These are phyloP conservation scores for Upupa epops DNA, from an alignment of 2,113 vertebrate species.

Conservation along the genomic window DNA sequence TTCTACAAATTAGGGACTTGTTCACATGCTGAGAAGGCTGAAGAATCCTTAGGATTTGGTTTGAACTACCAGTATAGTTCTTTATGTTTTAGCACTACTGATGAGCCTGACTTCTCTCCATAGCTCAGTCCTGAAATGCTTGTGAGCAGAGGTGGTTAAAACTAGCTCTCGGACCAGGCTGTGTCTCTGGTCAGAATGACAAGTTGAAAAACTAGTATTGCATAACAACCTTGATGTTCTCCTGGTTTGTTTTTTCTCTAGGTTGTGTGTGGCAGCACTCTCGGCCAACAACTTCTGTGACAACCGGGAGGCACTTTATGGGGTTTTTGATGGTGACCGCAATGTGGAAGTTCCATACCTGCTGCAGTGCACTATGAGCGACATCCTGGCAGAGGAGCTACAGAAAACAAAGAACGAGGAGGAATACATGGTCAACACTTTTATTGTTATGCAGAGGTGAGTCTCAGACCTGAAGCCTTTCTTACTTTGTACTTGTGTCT, in stretches of 20 bases:
- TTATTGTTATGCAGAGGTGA: slow-evolving; percentile 96
- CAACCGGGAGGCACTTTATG: slow-evolving; percentile 93
- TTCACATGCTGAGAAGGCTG: neutral
- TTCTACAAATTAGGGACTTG: neutral
- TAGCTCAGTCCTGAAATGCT: neutral
- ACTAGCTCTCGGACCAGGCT: neutral
- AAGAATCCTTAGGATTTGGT: neutral
- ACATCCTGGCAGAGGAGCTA: slow-evolving; percentile 93
- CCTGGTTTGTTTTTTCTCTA: slow-evolving; percentile 32
- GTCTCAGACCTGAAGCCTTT: neutral
- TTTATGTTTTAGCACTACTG: neutral
- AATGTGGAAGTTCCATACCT: slow-evolving; percentile 96
- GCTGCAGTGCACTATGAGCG: slow-evolving; percentile 97
- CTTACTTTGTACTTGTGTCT: neutral
- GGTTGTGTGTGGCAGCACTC: slow-evolving; percentile 94
- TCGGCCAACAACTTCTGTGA: slow-evolving; percentile 94
- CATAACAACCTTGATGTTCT: neutral
- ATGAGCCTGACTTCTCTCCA: neutral
- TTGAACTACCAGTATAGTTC: neutral
- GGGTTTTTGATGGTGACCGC: slow-evolving; percentile 94
- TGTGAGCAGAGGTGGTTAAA: neutral
- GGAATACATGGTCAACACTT: slow-evolving; percentile 97
- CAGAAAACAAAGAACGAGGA: slow-evolving; percentile 94
- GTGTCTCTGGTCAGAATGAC: neutral
- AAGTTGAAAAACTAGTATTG: neutral